Evolutionary conservation across 2,113 vertebrate genomes (phyloP).

Genomic region (Trematomus loennbergii): DNA sequence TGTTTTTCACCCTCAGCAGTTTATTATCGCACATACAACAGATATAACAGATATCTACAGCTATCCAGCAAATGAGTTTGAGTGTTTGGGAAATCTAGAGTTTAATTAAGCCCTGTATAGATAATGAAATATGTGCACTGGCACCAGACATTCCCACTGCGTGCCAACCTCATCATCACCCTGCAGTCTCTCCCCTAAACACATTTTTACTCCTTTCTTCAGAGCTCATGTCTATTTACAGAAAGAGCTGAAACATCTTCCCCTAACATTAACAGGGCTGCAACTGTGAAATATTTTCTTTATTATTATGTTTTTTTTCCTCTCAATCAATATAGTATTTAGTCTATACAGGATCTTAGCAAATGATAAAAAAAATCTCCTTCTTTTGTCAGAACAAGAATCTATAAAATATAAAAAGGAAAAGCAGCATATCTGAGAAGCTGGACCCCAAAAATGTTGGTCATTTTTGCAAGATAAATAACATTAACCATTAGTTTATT

Average conservation of each 20-base stretch:
- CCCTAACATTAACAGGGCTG: background rate
- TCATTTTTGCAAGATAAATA: background rate
- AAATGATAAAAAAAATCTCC: background rate
- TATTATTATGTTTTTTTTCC: background rate
- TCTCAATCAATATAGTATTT: background rate
- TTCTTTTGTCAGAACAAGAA: background rate
- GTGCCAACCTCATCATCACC: conserved; percentile 4
- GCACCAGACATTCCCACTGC: background rate
- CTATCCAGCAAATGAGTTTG: background rate
- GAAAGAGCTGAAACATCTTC: background rate
- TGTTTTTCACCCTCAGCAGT: conserved; percentile 36
- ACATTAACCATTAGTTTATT: background rate
- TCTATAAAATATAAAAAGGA: background rate
- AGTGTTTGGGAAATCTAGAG: background rate
- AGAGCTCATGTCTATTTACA: background rate
- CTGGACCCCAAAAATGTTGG: background rate
- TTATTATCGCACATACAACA: conserved; percentile 25
- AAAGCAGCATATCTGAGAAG: background rate
- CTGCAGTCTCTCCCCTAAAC: conserved; percentile 4
- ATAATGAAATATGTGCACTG: background rate
- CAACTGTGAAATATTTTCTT: background rate
- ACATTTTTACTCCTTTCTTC: background rate
- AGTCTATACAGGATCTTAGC: background rate
- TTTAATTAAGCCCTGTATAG: background rate
- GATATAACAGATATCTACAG: background rate